phyloP scores from a whole-genome alignment of 2,797 vertebrate genomes.

The Pampus argenteus region DNA sequence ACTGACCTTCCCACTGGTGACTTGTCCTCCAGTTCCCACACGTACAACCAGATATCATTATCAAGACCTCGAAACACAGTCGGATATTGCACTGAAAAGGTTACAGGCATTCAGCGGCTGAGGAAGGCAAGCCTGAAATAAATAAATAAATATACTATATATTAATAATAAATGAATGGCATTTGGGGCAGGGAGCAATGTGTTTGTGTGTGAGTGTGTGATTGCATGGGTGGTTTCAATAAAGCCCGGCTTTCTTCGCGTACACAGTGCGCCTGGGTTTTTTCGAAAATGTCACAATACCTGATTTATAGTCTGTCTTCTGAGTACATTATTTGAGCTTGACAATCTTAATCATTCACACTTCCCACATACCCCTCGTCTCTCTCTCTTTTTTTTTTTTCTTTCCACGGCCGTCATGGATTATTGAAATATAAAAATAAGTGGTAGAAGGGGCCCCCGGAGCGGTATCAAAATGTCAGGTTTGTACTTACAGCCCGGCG shows the following conservation, averaged over 20 bases:
- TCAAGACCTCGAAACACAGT: constrained; percentile 61
- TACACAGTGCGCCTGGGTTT: constrained; percentile 60
- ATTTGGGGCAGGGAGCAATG: constrained; percentile 79
- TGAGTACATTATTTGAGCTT: constrained; percentile 99
- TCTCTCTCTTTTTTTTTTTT: constrained; percentile 83
- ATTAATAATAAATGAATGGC: constrained; percentile 85
- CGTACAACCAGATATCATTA: constrained; percentile 70
- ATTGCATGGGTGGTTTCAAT: constrained; percentile 68
- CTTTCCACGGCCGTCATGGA: constrained; percentile 91
- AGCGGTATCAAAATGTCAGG: constrained; percentile 99
- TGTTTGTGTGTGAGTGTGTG: constrained; percentile 38
- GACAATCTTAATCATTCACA: constrained; percentile 99
- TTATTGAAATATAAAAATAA: constrained; percentile 99
- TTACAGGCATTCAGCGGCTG: constrained; percentile 59
- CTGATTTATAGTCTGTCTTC: constrained; percentile 97
- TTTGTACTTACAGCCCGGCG: constrained; percentile 99
- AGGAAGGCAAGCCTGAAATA: constrained; percentile 62
- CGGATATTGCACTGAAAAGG: constrained; percentile 72
- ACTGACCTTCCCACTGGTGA: constrained; percentile 76
- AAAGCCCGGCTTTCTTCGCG: constrained; percentile 80
- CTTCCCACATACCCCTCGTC: constrained; percentile 90
- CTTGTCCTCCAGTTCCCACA: constrained; percentile 40
- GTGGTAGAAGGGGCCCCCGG: constrained; percentile 90
- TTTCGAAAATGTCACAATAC: constrained; percentile 98
- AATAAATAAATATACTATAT: constrained; percentile 80